Percentiles rank a stretch among this genome's conserved stretches.
These are phyloP conservation scores for Heliconius aoede DNA, from an alignment of 2,888 invertebrate species.

Conservation along the genomic window DNA sequence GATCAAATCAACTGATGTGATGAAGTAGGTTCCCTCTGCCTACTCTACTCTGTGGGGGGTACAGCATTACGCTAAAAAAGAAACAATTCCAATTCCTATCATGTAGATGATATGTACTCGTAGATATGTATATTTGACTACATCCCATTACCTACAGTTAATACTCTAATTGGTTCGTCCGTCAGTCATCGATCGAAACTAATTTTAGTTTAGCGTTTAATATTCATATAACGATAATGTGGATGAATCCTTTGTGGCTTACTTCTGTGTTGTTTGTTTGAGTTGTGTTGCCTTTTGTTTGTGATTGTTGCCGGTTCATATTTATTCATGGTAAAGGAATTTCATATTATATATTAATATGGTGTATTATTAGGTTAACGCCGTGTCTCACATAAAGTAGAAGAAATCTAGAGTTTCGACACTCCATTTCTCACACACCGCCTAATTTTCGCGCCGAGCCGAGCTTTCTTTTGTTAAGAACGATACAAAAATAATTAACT, in stretches of 20 bases:
- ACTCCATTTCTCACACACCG: background rate
- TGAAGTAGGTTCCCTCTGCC: too few species aligned
- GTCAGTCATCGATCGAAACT: conserved; percentile 22
- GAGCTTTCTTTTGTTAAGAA: background rate
- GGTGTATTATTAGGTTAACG: background rate
- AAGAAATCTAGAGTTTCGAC: background rate
- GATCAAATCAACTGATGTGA: too few species aligned
- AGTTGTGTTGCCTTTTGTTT: background rate
- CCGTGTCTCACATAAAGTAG: background rate
- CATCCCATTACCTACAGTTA: conserved; percentile 13
- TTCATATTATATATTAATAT: background rate
- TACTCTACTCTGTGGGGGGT: too few species aligned
- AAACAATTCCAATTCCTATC: background rate
- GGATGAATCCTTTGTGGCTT: conserved; percentile 1
- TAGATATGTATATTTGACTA: background rate
- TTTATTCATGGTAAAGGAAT: background rate
- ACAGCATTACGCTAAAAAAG: too few species aligned
- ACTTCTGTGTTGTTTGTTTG: background rate
- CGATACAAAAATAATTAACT: too few species aligned
- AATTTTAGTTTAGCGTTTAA: conserved; percentile 15
- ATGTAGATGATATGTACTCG: background rate
- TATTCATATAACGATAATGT: conserved; percentile 14
- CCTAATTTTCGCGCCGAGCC: background rate
- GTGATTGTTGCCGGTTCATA: background rate
- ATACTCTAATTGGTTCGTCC: conserved; percentile 18